Percentiles rank a stretch among this genome's conserved stretches.
Evolutionary conservation across 2,797 vertebrate genomes (phyloP).

Genomic region (Lithobates pipiens): DNA sequence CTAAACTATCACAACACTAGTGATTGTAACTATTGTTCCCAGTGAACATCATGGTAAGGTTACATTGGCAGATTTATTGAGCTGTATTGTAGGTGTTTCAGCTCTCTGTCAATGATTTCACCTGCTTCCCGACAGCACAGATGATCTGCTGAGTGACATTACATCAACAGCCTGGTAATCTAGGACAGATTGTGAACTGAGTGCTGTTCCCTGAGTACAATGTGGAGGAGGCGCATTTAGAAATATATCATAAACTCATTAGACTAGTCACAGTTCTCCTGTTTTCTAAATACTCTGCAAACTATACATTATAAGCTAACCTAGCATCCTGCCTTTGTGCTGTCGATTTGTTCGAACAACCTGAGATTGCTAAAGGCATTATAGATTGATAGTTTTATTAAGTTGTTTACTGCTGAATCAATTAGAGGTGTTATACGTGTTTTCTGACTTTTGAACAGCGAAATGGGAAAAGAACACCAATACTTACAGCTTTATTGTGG

Average conservation of each 20-base stretch:
- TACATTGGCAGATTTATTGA: not conserved
- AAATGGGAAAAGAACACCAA: not conserved
- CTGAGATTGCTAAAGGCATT: not conserved
- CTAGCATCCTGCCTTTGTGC: not conserved
- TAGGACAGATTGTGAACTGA: slow-evolving; percentile 50
- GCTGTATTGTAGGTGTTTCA: slow-evolving; percentile 20
- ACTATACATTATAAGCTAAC: not conserved
- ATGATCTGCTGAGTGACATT: slow-evolving; percentile 46
- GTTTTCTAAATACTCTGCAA: slow-evolving; percentile 24
- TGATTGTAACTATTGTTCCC: not conserved
- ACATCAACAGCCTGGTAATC: slow-evolving; percentile 43
- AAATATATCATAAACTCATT: slow-evolving; percentile 49
- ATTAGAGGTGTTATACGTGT: not conserved
- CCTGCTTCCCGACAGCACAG: slow-evolving; percentile 52
- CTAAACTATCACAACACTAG: not conserved
- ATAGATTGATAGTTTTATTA: slow-evolving; percentile 35
- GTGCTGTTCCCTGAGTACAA: slow-evolving; percentile 31
- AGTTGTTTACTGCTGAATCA: not conserved
- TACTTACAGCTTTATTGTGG: not conserved
- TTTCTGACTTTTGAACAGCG: not conserved
- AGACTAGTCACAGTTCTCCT: slow-evolving; percentile 20
- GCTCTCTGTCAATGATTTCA: slow-evolving; percentile 47
- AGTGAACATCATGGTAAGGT: not conserved
- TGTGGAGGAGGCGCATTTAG: slow-evolving; percentile 53
- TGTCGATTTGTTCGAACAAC: not conserved